Base-by-base conservation (phyloP, 2,888 invertebrate species). In the Folsomia candida region DNA sequence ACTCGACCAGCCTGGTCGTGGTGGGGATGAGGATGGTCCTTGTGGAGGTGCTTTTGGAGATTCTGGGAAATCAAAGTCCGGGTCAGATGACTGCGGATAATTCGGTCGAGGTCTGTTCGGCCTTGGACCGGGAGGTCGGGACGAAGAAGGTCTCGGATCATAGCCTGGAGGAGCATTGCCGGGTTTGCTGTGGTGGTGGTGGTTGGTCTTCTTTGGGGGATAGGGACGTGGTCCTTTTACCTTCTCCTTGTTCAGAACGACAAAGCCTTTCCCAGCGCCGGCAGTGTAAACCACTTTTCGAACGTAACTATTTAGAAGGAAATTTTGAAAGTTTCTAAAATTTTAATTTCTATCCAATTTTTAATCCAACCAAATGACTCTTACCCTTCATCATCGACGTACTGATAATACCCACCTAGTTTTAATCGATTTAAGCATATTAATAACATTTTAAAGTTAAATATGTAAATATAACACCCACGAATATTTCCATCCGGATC, bases 201-300 rank as follows among this genome's bases (percentile, higher is more conserved):
- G 70, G 61, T 51, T 51, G 22, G 27, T 57, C 20, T n/a, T 62
- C 6, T 57, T 59, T 47, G n/a, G n/a, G n/a, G n/a, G n/a, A n/a
- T n/a, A n/a, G n/a, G n/a, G n/a, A n/a, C n/a, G n/a, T 51, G 68
- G 61, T 0, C 74, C 69, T 4, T 58, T 61, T 20, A 69, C 54
- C 57, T 69, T 68, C 51, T 74, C 71, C 26, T 74, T 74, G 3
- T 71, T 71, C 18, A 74, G 64, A 2, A 78, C 71, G 0, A 75
- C 76, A 68, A 78, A 78, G 26, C 78, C 78, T 62, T 76, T 77
- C 0, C 73, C 73, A 51, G 78, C 73, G 1, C 78, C 78, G 20
- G 77, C 76, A n/a, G 75, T 75, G 58, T 77, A 78, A n/a, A 70
- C 70, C 14, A 78, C 69, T 51, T 74, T 74, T 2, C 74, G 65